A percentile compares a stretch with the other conserved stretches of the same genome.
Conservation (phyloP, 2,797 vertebrate species). For the Gymnoscopelus microlampas region DNA sequence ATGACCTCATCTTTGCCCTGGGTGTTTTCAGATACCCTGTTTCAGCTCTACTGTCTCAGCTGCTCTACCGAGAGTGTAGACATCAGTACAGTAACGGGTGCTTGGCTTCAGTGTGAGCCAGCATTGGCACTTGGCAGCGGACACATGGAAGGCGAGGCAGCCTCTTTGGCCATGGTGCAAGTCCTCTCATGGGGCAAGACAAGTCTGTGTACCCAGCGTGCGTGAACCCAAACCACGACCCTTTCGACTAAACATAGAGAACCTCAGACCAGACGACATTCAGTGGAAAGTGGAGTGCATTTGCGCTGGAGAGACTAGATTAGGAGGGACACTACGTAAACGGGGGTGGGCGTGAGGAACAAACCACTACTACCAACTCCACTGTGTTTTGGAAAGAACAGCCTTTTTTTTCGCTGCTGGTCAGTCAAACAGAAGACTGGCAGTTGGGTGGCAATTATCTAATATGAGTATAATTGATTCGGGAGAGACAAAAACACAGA, state of each 20-base stretch:
- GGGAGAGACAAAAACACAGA: constrained; percentile 56
- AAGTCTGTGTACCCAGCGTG: constrained; percentile 46
- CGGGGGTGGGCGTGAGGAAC: constrained; percentile 45
- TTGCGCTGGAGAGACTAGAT: constrained; percentile 40
- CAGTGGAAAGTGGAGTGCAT: constrained; percentile 54
- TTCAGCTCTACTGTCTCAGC: not conserved
- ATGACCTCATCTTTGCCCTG: no score
- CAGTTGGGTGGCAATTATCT: constrained; percentile 35
- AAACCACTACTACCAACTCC: constrained; percentile 44
- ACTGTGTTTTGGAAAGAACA: constrained; percentile 54
- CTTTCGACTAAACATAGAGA: constrained; percentile 74
- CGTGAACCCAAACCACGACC: constrained; percentile 61
- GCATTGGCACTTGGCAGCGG: not conserved
- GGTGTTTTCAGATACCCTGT: no score
- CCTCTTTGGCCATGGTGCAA: constrained; percentile 28
- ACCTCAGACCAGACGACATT: constrained; percentile 66
- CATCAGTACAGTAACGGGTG: not conserved
- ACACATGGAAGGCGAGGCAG: constrained; percentile 21
- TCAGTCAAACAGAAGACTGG: constrained; percentile 21
- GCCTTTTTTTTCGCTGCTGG: not conserved
- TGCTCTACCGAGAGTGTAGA: constrained; percentile 13
- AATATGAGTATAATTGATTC: constrained; percentile 23
- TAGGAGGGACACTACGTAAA: constrained; percentile 56
- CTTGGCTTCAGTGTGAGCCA: not conserved
- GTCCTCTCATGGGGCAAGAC: constrained; percentile 30